A percentile compares a stretch with the other conserved stretches of the same genome.
phyloP scores from a whole-genome alignment of 53 echinoderm and acorn worm genomes.

The Holothuria leucospilota region DNA sequence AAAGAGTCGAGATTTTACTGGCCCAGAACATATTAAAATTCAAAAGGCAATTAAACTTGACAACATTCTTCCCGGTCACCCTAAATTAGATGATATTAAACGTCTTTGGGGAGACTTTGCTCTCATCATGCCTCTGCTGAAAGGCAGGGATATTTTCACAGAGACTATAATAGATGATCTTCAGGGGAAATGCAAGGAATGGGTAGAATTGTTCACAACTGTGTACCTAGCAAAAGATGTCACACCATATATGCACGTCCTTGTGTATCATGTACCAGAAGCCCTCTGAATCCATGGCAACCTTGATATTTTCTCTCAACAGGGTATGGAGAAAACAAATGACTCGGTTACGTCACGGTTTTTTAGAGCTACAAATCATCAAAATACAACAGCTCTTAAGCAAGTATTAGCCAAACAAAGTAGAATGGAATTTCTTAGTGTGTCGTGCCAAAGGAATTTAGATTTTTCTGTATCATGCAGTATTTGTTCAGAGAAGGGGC shows the following conservation, averaged over 20 bases:
- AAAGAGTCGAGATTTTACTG: constrained; percentile 25
- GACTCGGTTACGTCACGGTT: no score
- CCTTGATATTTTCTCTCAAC: no score
- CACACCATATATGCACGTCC: no score
- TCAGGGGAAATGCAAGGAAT: constrained; percentile 6
- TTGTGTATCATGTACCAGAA: no score
- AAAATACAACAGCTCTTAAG: neutral
- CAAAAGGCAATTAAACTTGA: neutral
- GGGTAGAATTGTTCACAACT: neutral
- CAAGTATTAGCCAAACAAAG: neutral
- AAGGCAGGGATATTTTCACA: neutral
- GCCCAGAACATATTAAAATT: constrained; percentile 29
- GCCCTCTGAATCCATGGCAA: no score
- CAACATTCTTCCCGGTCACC: neutral
- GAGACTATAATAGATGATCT: neutral
- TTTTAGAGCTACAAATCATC: constrained; percentile 20
- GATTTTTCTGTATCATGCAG: constrained; percentile 41
- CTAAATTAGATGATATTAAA: constrained; percentile 1
- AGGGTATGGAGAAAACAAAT: no score
- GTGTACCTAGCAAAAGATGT: constrained; percentile 35
- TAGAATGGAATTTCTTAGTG: constrained; percentile 2
- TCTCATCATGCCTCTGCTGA: neutral
- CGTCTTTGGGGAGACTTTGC: neutral
- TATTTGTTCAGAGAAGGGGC: constrained; percentile 50
- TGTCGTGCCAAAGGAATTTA: neutral